Evolutionary conservation across 2,113 vertebrate genomes (phyloP), one percentile per base, ranked within the genome.

Genomic region (Meleagris gallopavo): DNA sequence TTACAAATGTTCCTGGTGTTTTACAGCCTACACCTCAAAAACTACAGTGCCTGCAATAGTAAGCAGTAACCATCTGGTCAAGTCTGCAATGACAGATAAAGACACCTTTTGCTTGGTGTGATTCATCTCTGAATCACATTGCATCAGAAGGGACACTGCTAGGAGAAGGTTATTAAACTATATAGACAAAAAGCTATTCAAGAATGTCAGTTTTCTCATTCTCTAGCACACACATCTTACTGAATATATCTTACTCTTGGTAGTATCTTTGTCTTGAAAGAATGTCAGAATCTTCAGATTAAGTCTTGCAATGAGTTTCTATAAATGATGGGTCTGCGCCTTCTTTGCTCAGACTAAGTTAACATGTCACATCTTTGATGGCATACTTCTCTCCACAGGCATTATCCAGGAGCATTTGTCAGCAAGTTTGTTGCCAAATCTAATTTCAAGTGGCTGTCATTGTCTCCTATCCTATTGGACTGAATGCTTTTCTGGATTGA

Each of bases 321-420:
- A 16, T 75, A 91, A 82, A 72, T 72, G 70, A 43, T 0, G 0
- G 10, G 36, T 85, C 54, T 94, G 89, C 85, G 72, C 52, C 84
- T 87, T 78, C 81, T 65, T 78, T 50, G 58, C 81, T 92, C 74
- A 54, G 81, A 65, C 62, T 61, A 67, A 95, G 85, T 84, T 91
- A 93, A 57, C 34, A 52, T 78, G 74, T 78, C 45, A 13, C 45
- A 11, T 81, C n/a, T 86, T 85, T 8, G 4, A 38, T n/a, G 84
- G 58, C 30, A 4, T 52, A 18, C n/a, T 84, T 84, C 77, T 57
- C 25, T 72, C 74, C 8, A 3, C 2, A 24, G 71, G 70, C 87
- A 61, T 75, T 81, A 93, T 76, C 25, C 75, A 0, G 1, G 41
- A 85, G 34, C 74, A 50, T 90, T 92, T 69, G 48, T 86, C 61